Percentiles rank a stretch among this genome's conserved stretches.
Conservation (phyloP, 2,113 vertebrate species). For the Gambusia holbrooki region DNA sequence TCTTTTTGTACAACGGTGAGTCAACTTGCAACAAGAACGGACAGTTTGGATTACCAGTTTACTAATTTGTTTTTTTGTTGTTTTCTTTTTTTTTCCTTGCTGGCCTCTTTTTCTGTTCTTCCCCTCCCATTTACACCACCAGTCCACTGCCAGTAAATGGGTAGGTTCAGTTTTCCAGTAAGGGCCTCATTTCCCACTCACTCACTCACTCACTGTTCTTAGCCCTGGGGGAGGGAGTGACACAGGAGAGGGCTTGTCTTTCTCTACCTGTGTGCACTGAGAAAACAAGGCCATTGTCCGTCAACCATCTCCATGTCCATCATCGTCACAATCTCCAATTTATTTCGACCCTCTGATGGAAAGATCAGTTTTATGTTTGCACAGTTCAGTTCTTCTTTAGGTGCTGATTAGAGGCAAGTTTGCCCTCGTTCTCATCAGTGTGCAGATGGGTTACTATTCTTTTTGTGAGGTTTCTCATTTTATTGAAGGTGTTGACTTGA, state of each 20-base stretch:
- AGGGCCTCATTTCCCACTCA: slow-evolving; percentile 64
- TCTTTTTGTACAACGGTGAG: neutral
- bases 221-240: slow-evolving; percentile 66
- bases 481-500: neutral
- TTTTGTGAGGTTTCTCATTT: neutral
- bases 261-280: slow-evolving; percentile 45
- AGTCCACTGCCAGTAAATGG: slow-evolving; percentile 68
- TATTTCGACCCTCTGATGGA: neutral
- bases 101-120: neutral
- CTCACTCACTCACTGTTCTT: slow-evolving; percentile 10
- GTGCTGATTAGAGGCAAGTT: neutral
- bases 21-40: neutral
- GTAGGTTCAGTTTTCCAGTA: slow-evolving; percentile 71
- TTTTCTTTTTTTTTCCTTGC: neutral
- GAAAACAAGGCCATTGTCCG: slow-evolving; percentile 43
- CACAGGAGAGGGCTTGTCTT: slow-evolving; percentile 60
- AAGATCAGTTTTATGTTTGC: slow-evolving; percentile 9
- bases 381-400: neutral
- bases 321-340: neutral
- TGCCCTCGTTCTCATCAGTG: neutral
- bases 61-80: neutral
- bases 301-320: slow-evolving; percentile 15
- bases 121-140: neutral
- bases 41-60: neutral
- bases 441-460: neutral